These are phyloP conservation scores for Enteromius thamalakanensis DNA, from an alignment of 2,797 vertebrate species.

Conservation along the genomic window DNA sequence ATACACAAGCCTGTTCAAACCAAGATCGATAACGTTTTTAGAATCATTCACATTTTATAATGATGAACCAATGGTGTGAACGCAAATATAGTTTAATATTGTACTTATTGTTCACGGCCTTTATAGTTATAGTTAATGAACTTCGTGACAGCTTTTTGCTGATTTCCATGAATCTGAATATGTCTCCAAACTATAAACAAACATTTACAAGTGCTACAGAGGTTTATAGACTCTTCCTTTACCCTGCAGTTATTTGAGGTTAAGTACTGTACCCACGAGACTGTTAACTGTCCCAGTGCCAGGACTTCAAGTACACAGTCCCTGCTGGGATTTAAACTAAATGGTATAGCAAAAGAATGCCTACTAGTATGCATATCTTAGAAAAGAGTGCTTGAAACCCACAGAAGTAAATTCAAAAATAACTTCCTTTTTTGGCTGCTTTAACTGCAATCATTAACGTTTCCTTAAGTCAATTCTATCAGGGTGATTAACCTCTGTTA, in stretches of 20 bases:
- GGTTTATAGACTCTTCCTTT: slow-evolving; percentile 18
- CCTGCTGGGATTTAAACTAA: not conserved
- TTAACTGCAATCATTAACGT: slow-evolving; percentile 75
- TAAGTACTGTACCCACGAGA: slow-evolving; percentile 11
- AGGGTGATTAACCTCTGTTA: slow-evolving; percentile 78
- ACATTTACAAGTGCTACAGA: slow-evolving; percentile 2
- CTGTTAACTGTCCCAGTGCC: not conserved
- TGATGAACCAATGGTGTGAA: not conserved
- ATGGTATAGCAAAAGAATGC: not conserved
- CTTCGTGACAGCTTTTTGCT: not conserved
- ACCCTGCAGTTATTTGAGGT: slow-evolving; percentile 17
- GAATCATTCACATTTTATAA: not conserved
- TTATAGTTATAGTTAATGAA: not conserved
- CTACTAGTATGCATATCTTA: not conserved
- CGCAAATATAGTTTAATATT: not conserved
- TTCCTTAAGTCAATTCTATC: slow-evolving; percentile 72
- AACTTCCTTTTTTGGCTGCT: slow-evolving; percentile 52
- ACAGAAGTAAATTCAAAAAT: slow-evolving; percentile 31
- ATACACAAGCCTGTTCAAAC: not conserved
- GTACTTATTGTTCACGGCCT: not conserved
- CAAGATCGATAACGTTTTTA: not conserved
- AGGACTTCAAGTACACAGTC: not conserved
- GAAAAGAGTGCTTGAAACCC: slow-evolving; percentile 4
- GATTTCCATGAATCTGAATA: not conserved
- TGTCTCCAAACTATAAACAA: not conserved